A percentile compares a stretch with the other conserved stretches of the same genome.
These are phyloP conservation scores for Drymodes brunneopygia DNA, from an alignment of 2,113 vertebrate species.

Conservation along the genomic window DNA sequence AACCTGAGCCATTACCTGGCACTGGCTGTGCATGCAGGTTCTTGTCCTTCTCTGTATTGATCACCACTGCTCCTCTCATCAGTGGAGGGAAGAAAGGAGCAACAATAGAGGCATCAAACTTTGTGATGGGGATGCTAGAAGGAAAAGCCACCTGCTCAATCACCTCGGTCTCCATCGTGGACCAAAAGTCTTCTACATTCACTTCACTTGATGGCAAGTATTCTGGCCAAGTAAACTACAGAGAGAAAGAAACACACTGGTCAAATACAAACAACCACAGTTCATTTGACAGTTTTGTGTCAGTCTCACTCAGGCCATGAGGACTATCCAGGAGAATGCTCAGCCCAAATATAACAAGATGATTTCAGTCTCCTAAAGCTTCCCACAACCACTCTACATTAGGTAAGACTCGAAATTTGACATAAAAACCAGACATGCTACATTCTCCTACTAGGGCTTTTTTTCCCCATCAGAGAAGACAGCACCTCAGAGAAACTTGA, in stretches of 20 bases:
- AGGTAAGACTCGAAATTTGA: background rate
- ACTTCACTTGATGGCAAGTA: constrained; percentile 86
- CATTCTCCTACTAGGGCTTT: background rate
- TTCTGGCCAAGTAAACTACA: constrained; percentile 96
- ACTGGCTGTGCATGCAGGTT: constrained; percentile 64
- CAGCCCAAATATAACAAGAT: background rate
- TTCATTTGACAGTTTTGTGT: background rate
- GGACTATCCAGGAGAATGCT: background rate
- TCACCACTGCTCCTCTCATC: constrained; percentile 85
- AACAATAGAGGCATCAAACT: constrained; percentile 94
- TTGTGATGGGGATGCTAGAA: constrained; percentile 89
- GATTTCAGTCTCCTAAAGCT: background rate
- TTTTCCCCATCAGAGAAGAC: background rate
- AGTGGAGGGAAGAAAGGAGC: constrained; percentile 94
- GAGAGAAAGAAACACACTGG: background rate
- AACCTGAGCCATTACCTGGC: constrained; percentile 67
- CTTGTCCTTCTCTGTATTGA: constrained; percentile 97
- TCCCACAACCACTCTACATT: background rate
- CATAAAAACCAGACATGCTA: background rate
- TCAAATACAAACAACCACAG: background rate
- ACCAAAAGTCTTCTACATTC: constrained; percentile 95
- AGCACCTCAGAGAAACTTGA: background rate
- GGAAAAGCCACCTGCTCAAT: constrained; percentile 94
- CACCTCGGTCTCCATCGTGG: constrained; percentile 94
- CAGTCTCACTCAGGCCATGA: background rate